These are phyloP conservation scores for Drosophila nigromelanica DNA, from an alignment of 1,140 invertebrate species.

Conservation along the genomic window DNA sequence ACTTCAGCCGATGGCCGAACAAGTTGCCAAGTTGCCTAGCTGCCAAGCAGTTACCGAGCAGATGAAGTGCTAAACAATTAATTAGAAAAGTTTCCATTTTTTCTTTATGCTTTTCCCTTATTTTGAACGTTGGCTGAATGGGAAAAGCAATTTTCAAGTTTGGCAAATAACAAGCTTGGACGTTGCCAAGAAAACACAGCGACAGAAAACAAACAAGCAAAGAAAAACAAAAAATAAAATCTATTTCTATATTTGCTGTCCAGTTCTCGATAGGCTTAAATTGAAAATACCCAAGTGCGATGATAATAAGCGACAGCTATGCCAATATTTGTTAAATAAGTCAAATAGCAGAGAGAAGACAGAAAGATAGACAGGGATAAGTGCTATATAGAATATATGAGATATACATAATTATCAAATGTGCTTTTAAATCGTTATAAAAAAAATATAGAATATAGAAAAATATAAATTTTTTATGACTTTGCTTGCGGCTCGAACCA, in stretches of 20 bases:
- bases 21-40: conserved; percentile 10
- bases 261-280: background rate
- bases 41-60: background rate
- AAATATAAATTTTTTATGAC: too few species aligned
- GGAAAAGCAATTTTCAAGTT: conserved; percentile 7
- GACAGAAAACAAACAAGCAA: background rate
- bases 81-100: conserved; percentile 22
- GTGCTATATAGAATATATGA: too few species aligned
- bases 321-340: background rate
- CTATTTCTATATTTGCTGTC: background rate
- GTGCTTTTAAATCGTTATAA: too few species aligned
- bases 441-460: too few species aligned
- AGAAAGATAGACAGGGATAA: background rate
- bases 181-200: conserved; percentile 1
- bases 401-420: too few species aligned
- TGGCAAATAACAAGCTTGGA: background rate
- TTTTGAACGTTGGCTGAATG: background rate
- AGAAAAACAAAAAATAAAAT: background rate
- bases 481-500: too few species aligned
- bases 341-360: background rate
- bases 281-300: background rate
- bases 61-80: conserved; percentile 24
- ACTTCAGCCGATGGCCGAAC: background rate
- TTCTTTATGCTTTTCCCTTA: background rate
- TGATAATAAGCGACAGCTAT: background rate